phyloP scores from a whole-genome alignment of 2,113 vertebrate genomes.

The Gavialis gangeticus region DNA sequence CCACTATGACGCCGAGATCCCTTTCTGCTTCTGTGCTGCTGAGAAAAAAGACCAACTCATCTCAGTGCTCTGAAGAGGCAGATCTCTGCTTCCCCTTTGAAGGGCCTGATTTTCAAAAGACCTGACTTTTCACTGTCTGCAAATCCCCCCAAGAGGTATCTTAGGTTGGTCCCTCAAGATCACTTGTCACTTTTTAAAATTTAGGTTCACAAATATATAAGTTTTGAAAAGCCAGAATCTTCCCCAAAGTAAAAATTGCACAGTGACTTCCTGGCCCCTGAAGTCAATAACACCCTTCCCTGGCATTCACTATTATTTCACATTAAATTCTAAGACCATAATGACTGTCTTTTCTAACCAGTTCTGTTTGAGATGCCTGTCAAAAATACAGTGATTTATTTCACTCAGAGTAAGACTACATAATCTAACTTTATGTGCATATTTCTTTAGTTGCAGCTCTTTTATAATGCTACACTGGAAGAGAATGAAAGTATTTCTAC shows the following conservation, averaged over 20 bases:
- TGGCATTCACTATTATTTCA: not conserved
- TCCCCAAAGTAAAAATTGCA: not conserved
- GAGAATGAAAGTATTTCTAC: conserved; percentile 42
- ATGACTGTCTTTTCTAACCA: not conserved
- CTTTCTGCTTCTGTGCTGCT: too few relatives aligned
- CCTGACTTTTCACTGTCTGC: not conserved
- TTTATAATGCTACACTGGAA: conserved; percentile 76
- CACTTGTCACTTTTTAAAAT: not conserved
- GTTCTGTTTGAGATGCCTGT: not conserved
- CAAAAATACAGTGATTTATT: not conserved
- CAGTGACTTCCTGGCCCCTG: not conserved
- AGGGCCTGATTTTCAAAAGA: not conserved
- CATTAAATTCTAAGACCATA: not conserved
- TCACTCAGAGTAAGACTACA: not conserved
- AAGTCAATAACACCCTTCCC: not conserved
- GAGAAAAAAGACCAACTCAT: not conserved
- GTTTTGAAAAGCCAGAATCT: not conserved
- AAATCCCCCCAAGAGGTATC: not conserved
- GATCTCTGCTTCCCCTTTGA: not conserved
- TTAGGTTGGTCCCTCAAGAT: too few relatives aligned
- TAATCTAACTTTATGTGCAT: not conserved
- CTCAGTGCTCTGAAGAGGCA: not conserved
- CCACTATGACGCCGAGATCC: too few relatives aligned
- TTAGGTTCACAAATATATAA: not conserved
- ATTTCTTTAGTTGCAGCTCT: conserved; percentile 77